These are phyloP conservation scores for Drosophila grimshawi DNA, from an alignment of 1,140 invertebrate genomes.

Conservation along the genomic window DNA sequence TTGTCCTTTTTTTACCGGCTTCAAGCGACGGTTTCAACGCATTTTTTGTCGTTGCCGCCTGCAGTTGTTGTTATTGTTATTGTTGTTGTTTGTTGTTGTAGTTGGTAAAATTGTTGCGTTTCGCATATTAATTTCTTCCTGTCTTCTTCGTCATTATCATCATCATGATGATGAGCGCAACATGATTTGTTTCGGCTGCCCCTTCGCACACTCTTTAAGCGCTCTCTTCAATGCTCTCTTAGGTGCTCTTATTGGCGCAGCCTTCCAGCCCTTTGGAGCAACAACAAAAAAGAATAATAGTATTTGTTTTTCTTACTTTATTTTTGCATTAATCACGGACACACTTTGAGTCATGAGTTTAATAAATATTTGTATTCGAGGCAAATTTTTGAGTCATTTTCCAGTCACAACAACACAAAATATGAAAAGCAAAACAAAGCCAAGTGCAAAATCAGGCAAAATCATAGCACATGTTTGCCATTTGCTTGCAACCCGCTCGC, in stretches of 20 bases:
- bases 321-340: slow-evolving; percentile 37
- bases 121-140: slow-evolving; percentile 83
- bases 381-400: slow-evolving; percentile 59
- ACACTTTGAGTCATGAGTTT: slow-evolving; percentile 69
- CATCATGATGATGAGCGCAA: slow-evolving; percentile 45
- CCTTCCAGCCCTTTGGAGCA: slow-evolving; percentile 57
- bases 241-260: slow-evolving; percentile 72
- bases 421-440: slow-evolving; percentile 55
- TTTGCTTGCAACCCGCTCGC: slow-evolving; percentile 45
- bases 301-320: background rate
- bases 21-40: slow-evolving; percentile 50
- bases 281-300: slow-evolving; percentile 4
- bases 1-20: slow-evolving; percentile 69
- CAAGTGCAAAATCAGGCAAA: slow-evolving; percentile 43
- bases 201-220: slow-evolving; percentile 32
- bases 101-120: slow-evolving; percentile 83
- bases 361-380: slow-evolving; percentile 63
- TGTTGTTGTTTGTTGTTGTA: slow-evolving; percentile 69
- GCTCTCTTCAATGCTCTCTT: slow-evolving; percentile 57
- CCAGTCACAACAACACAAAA: slow-evolving; percentile 64
- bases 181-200: slow-evolving; percentile 25
- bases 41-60: slow-evolving; percentile 41
- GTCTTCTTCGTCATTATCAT: slow-evolving; percentile 66
- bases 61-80: slow-evolving; percentile 42
- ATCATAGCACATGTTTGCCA: slow-evolving; percentile 42